phyloP scores from a whole-genome alignment of 2,888 invertebrate genomes.

The Netelia fuscicornis region DNA sequence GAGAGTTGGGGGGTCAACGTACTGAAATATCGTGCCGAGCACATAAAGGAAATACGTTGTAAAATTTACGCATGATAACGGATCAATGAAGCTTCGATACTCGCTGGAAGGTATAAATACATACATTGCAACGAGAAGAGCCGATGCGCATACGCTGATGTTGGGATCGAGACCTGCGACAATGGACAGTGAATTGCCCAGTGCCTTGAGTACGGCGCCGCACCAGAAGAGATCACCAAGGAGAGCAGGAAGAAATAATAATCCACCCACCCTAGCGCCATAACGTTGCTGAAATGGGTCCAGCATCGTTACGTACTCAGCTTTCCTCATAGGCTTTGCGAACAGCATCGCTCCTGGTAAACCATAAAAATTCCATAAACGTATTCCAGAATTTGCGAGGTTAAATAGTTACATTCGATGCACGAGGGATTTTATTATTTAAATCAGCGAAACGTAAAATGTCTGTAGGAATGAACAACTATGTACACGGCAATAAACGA shows the following conservation, averaged over 20 bases:
- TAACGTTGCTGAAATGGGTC: constrained; percentile 90
- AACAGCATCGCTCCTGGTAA: constrained; percentile 88
- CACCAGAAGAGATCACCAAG: constrained; percentile 91
- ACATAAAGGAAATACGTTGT: no score
- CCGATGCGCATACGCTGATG: constrained; percentile 81
- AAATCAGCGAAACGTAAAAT: no score
- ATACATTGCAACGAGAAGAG: constrained; percentile 80
- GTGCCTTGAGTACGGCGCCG: constrained; percentile 88
- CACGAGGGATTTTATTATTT: no score
- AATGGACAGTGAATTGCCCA: constrained; percentile 85
- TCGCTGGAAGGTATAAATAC: constrained; percentile 61
- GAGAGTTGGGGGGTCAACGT: no score
- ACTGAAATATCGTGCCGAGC: no score
- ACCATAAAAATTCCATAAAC: neutral
- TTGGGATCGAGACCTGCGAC: constrained; percentile 81
- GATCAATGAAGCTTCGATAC: neutral
- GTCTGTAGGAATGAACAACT: no score
- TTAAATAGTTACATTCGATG: no score
- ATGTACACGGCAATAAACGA: no score
- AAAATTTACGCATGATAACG: neutral
- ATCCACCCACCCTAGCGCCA: constrained; percentile 89
- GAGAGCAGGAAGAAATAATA: constrained; percentile 89
- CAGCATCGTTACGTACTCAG: constrained; percentile 90
- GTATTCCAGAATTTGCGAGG: neutral
- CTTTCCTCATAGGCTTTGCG: constrained; percentile 89